Evolutionary conservation across 1,140 invertebrate genomes (phyloP), one percentile per base, ranked within the genome.

Genomic region (Musca vetustissima): DNA sequence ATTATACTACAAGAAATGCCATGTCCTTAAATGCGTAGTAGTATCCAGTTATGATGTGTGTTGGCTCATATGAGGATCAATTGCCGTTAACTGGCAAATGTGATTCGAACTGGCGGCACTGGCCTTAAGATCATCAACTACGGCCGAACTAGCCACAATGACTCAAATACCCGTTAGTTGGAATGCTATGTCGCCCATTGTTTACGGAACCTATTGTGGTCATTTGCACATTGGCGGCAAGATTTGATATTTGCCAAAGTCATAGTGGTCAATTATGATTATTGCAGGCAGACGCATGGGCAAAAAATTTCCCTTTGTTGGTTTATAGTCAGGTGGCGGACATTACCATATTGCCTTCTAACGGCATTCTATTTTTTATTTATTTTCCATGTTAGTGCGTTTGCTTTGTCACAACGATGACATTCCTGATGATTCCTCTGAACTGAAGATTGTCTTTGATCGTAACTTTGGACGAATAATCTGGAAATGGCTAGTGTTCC

Each of bases 211-310:
- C 57, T 8, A 36, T 61, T 61, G 57, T 61, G 57, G 57, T 43
- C 57, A 61, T 61, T 61, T 61, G 57, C 22, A 19, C 43, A 25
- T 61, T 43, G 57, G 57, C 57, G 57, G 57, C 57, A 43, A 43
- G 32, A 43, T 61, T 1, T 43, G 19, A 4, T 61, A 36, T 61
- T 61, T 61, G 57, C 57, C 32, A 61, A 61, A 61, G 57, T 61
- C 57, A 61, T 61, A 43, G 25, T 61, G 57, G 57, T 61, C 57
- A 61, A 15, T 59, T 9, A 7, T 25, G 4, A n/a, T 55, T 4
- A 25, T 61, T 4, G 8, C 49, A 19, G 7, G 13, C 21, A 22
- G 7, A 52, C 21, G 48, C 1, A 9, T 17, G 49, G 4, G 3
- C 28, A 43, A 43, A 43, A 6, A 19, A 22, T 52, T 2, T 52